Evolutionary conservation across 2,797 vertebrate species (phyloP), one percentile per base, ranked within the genome.

Genomic region (Pseudomugil tenellus): DNA sequence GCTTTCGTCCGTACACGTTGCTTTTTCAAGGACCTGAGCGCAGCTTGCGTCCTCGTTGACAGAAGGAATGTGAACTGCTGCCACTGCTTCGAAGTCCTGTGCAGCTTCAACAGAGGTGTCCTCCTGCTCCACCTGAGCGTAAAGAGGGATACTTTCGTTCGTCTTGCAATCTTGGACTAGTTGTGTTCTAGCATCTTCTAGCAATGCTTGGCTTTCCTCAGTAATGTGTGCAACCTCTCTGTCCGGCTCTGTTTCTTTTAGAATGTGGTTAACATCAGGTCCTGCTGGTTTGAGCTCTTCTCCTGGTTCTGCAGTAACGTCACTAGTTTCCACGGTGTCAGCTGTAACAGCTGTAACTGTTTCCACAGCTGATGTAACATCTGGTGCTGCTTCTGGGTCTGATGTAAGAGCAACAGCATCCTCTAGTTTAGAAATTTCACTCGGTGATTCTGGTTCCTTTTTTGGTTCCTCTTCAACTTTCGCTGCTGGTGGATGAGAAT

Each of bases 41-140:
- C 70, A 37, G 43, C 8, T 39, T 49, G 19, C 10, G 10, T 83
- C 67, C 43, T 72, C 58, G 14, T 53, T 77, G 9, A 77, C 31
- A 54, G 69, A 62, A 0, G 70, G 58, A 32, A 83, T 32, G 48
- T 80, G 73, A 66, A 83, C 76, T 74, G 76, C 58, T 69, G 29
- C 41, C n/a, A 75, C 13, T 58, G 61, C 52, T 77, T 64, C 35
- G 46, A 84, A 21, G 51, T 77, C 51, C 7, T 84, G 67, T n/a
- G 54, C 37, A 51, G 29, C 74, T 63, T 91, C 66, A 70, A 43
- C 21, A 8, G 39, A 21, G 17, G 39, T 4, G 5, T 75, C 54
- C 48, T 81, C 56, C 21, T 69, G 72, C 25, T 70, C 58, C 41
- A 32, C 26, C 25, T 49, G 39, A 58, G 19, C 16, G 39, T 75